Evolutionary conservation across 2,797 vertebrate species (phyloP), one percentile per base, ranked within the genome.

Genomic region (Pteropus rufus): DNA sequence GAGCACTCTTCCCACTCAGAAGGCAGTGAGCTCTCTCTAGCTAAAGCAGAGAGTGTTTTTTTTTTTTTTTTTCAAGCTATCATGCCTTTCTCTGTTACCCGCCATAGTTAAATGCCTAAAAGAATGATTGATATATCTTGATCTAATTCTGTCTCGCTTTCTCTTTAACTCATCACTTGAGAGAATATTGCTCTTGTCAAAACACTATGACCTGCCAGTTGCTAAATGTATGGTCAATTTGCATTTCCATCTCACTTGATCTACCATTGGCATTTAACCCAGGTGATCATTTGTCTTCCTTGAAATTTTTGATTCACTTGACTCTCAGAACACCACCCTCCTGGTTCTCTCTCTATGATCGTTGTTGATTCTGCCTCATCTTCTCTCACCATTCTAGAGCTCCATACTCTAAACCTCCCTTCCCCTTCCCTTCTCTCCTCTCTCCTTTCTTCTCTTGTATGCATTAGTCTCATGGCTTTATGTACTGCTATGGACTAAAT

Each of bases 101-200:
- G 83, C 87, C 29, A 26, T 24, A 73, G 73, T 7, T 41, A 84
- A 72, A 72, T 23, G 14, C 67, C 31, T 23, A 34, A 60, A 73
- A 85, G 21, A n/a, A 31, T 75, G 77, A 69, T 69, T 73, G 70
- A 67, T 79, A 34, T 65, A 75, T 56, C 67, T 65, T 65, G 41
- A 29, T 76, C 69, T 41, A 15, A 14, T 44, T 39, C 56, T 34
- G 36, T 87, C 56, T 62, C 65, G 14, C 89, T 95, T 93, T 85
- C 69, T 44, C 82, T 90, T 76, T 41, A 96, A 90, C 29, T 29
- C 18, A 62, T 79, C 81, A 39, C 67, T 70, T 62, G 76, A 76
- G 52, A 94, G 89, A 83, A 90, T 85, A 85, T 84, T 92, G 49
- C 39, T 91, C 88, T 93, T n/a, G n/a, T 92, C 85, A 92, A 96